Evolutionary conservation across 1,140 invertebrate species (phyloP).

Genomic region (Gyrodactylus bullatarudis): DNA sequence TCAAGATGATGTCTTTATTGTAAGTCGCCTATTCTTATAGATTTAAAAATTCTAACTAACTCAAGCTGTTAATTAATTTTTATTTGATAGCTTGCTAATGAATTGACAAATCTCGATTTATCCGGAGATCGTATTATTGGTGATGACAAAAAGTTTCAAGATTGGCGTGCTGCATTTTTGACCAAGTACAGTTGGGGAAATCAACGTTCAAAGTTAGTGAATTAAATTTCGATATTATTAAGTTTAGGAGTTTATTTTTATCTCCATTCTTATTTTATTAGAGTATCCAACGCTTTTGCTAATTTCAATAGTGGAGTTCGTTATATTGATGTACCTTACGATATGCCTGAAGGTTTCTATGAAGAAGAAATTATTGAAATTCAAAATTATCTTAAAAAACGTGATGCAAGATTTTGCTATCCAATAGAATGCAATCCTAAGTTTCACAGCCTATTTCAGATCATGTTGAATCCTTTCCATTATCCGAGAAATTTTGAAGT

Average conservation of each 20-base stretch:
- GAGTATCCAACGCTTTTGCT: background rate
- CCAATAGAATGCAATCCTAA: background rate
- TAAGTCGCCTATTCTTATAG: too few relatives aligned
- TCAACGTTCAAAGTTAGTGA: background rate
- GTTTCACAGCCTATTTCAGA: background rate
- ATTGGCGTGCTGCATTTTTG: background rate
- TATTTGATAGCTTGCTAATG: background rate
- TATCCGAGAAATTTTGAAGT: background rate
- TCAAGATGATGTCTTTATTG: background rate
- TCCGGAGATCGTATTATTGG: background rate
- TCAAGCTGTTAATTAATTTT: background rate
- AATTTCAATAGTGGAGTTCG: background rate
- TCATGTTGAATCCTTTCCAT: background rate
- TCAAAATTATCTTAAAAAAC: background rate
- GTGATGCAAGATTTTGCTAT: background rate
- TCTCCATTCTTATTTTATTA: too few relatives aligned
- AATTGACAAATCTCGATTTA: background rate
- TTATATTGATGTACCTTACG: background rate
- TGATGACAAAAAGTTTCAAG: background rate
- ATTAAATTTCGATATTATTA: too few relatives aligned
- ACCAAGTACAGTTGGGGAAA: background rate
- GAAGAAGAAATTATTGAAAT: background rate
- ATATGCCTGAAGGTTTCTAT: background rate
- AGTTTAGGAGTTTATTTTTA: too few relatives aligned
- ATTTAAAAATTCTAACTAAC: too few relatives aligned